A percentile compares a stretch with the other conserved stretches of the same genome.
Evolutionary conservation across 2,113 vertebrate genomes (phyloP).

Genomic region (Solea solea): DNA sequence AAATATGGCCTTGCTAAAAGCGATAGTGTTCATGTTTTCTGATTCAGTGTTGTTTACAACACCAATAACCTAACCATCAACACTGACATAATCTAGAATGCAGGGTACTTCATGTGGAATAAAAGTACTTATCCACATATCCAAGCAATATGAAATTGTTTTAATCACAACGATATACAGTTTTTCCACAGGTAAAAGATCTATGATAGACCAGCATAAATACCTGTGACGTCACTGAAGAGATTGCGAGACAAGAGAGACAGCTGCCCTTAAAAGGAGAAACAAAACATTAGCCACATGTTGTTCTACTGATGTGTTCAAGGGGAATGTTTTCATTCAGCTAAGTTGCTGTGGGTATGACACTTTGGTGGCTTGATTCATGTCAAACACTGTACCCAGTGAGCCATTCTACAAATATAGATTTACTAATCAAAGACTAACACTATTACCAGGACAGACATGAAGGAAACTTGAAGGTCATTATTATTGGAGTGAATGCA

Average conservation of each 20-base stretch:
- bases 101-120: too few species aligned
- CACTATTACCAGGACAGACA: too few species aligned
- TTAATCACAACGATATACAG: not conserved
- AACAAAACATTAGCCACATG: not conserved
- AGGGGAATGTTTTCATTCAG: constrained; percentile 21
- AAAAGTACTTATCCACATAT: too few species aligned
- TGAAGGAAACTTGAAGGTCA: too few species aligned
- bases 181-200: too few species aligned
- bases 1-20: not conserved
- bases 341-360: not conserved
- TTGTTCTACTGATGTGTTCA: constrained; percentile 10
- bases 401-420: too few species aligned
- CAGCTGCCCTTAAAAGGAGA: constrained; percentile 7
- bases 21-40: too few species aligned
- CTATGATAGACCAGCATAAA: not conserved
- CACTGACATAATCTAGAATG: too few species aligned
- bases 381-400: not conserved
- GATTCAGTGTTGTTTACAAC: too few species aligned
- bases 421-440: too few species aligned
- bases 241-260: not conserved
- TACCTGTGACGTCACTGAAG: not conserved
- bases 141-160: too few species aligned
- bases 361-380: not conserved
- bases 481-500: too few species aligned
- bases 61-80: not conserved